Evolutionary conservation across 2,797 vertebrate species (phyloP).

Genomic region (Staurois parvus): DNA sequence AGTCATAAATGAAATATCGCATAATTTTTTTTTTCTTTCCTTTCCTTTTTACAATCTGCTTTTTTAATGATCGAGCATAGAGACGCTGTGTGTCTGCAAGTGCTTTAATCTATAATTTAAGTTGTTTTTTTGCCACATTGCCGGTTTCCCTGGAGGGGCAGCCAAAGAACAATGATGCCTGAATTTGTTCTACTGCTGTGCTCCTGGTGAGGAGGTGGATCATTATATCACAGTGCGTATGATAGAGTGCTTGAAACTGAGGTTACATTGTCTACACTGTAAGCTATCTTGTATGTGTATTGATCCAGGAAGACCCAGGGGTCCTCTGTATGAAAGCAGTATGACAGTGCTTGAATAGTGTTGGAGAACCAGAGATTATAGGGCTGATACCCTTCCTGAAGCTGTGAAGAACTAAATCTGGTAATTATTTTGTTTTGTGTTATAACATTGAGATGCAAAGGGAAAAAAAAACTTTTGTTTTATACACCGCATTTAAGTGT

Average conservation of each 20-base stretch:
- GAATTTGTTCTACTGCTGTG: neutral
- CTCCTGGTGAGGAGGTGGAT: neutral
- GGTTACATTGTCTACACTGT: slow-evolving; percentile 34
- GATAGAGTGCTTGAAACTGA: slow-evolving; percentile 29
- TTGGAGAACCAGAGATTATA: slow-evolving; percentile 16
- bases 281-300: slow-evolving; percentile 51
- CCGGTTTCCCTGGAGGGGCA: neutral
- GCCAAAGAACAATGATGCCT: neutral
- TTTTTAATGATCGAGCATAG: neutral
- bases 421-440: neutral
- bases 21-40: neutral
- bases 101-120: neutral
- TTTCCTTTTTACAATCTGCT: neutral
- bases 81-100: neutral
- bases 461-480: neutral
- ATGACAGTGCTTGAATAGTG: slow-evolving; percentile 30
- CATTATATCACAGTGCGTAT: slow-evolving; percentile 6
- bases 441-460: neutral
- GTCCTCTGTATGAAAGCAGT: slow-evolving; percentile 33
- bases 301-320: slow-evolving; percentile 42
- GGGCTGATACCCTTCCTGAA: neutral
- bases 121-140: neutral
- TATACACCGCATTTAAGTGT: too few relatives aligned
- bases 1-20: neutral
- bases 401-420: neutral